These are phyloP conservation scores for Syngnathus scovelli DNA, from an alignment of 2,113 vertebrate species.

Conservation along the genomic window DNA sequence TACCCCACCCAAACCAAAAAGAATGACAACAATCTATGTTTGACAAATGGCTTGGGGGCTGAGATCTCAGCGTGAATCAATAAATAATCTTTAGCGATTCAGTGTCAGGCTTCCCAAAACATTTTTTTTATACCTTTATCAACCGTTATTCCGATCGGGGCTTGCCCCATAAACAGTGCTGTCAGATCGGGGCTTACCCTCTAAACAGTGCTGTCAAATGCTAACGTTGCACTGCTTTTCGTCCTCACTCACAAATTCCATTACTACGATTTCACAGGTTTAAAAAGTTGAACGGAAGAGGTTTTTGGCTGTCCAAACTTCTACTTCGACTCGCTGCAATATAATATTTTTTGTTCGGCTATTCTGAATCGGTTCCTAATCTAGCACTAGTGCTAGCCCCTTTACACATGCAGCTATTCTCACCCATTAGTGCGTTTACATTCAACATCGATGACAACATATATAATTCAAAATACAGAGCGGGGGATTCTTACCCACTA, in stretches of 20 bases:
- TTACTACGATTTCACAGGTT: neutral
- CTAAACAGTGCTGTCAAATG: neutral
- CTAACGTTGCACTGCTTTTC: neutral
- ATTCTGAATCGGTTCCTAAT: neutral
- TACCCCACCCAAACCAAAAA: too few relatives aligned
- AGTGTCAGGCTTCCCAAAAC: neutral
- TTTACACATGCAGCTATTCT: neutral
- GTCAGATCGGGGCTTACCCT: neutral
- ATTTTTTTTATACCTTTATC: neutral
- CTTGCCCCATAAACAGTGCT: neutral
- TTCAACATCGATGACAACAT: neutral
- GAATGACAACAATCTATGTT: too few relatives aligned
- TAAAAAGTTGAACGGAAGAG: neutral
- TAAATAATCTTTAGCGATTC: neutral
- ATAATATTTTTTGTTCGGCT: neutral
- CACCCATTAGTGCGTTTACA: neutral
- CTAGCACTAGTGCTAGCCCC: slow-evolving; percentile 2
- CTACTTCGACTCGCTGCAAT: neutral
- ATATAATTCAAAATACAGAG: rapidly evolving
- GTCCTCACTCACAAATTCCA: neutral
- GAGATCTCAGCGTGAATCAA: too few relatives aligned
- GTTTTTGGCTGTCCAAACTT: neutral
- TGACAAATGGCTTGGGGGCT: too few relatives aligned
- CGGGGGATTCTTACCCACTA: neutral
- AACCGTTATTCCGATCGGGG: neutral